Conservation (phyloP, 2,888 invertebrate species). For the Stegophylla sp. region DNA sequence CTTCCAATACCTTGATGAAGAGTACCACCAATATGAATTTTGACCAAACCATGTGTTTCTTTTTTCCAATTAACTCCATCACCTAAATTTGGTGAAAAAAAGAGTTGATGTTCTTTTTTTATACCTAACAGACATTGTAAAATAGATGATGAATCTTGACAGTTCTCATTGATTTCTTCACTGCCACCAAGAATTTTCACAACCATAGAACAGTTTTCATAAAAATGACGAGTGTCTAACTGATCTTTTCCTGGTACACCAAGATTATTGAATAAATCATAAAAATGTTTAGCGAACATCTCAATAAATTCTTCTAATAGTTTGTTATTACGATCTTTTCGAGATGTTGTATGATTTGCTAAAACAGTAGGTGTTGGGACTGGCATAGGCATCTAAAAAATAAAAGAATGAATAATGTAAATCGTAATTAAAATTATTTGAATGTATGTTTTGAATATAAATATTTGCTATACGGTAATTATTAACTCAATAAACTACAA, state of each 20-base stretch:
- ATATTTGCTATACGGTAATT: too few species aligned
- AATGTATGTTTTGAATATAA: too few species aligned
- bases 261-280: conserved; percentile 45
- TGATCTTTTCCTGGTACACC: conserved; percentile 41
- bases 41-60: conserved; percentile 43
- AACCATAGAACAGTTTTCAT: conserved; percentile 46
- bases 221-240: conserved; percentile 44
- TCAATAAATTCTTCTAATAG: conserved; percentile 49
- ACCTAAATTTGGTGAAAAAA: conserved; percentile 43
- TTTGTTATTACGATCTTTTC: conserved; percentile 35
- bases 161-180: conserved; percentile 41
- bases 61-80: conserved; percentile 55
- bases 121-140: conserved; percentile 30
- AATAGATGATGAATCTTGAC: conserved; percentile 6
- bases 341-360: neutral
- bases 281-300: conserved; percentile 53
- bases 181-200: conserved; percentile 43
- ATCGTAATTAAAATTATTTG: neutral
- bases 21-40: conserved; percentile 53
- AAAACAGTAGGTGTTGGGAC: neutral
- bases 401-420: neutral
- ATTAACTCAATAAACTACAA: too few species aligned
- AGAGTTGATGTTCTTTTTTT: conserved; percentile 41
- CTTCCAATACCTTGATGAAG: conserved; percentile 49
- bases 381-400: neutral